These are phyloP conservation scores for Sciurus carolinensis DNA, from an alignment of 2,797 vertebrate species.

Conservation along the genomic window DNA sequence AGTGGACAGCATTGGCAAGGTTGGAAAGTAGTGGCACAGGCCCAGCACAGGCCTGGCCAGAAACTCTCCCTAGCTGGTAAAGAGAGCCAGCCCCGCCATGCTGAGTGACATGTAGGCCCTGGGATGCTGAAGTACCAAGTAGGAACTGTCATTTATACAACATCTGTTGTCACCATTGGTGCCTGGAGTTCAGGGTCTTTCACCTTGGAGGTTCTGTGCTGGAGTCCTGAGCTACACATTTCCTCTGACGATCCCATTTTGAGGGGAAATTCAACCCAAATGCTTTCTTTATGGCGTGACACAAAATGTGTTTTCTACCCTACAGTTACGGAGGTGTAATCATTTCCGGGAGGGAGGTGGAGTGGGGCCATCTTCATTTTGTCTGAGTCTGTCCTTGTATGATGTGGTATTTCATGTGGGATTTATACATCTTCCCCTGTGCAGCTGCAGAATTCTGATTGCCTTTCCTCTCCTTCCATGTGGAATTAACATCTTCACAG, in stretches of 20 bases:
- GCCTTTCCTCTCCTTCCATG: neutral
- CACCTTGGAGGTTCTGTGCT: neutral
- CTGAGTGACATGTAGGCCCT: too few relatives aligned
- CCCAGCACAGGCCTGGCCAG: neutral
- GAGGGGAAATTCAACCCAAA: neutral
- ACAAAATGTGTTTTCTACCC: neutral
- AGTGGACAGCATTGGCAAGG: neutral
- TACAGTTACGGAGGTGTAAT: neutral
- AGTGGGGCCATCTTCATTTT: neutral
- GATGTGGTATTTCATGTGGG: neutral
- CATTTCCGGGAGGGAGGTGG: neutral
- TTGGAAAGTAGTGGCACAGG: neutral
- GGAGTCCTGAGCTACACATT: neutral
- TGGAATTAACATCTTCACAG: neutral
- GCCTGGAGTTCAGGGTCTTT: neutral
- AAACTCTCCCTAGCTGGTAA: neutral
- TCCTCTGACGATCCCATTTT: neutral
- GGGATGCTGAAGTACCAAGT: neutral
- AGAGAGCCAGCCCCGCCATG: neutral
- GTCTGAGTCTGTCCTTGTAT: neutral
- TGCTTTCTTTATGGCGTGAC: neutral
- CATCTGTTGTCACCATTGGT: neutral
- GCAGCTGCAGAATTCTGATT: neutral
- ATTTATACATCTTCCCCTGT: neutral
- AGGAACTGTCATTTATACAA: neutral